Evolutionary conservation across 2,113 vertebrate genomes (phyloP).

Genomic region (Danionella cerebrum): DNA sequence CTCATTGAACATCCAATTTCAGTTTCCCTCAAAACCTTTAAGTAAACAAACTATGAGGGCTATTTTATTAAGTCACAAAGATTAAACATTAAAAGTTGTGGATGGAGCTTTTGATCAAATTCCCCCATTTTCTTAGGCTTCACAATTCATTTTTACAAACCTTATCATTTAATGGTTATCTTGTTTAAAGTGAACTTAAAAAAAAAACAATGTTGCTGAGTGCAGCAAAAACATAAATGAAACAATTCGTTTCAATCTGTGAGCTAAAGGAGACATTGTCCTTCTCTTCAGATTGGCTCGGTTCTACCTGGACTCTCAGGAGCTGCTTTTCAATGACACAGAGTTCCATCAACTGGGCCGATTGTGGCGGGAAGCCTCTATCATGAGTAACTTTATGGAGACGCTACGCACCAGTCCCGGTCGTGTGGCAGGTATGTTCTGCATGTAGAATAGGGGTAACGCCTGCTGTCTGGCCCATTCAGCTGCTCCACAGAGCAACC

Average conservation of each 20-base stretch:
- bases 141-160: too few relatives aligned
- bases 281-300: conserved; percentile 71
- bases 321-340: conserved; percentile 68
- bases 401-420: conserved; percentile 74
- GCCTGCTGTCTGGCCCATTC: background rate
- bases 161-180: too few relatives aligned
- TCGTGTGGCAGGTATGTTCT: conserved; percentile 75
- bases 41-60: too few relatives aligned
- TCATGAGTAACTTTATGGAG: conserved; percentile 81
- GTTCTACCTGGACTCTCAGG: conserved; percentile 78
- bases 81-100: too few relatives aligned
- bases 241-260: background rate
- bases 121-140: too few relatives aligned
- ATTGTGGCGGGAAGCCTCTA: conserved; percentile 76
- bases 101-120: too few relatives aligned
- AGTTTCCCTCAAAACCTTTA: too few relatives aligned
- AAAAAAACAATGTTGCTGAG: too few relatives aligned
- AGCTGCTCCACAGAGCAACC: background rate
- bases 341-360: conserved; percentile 67
- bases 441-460: background rate
- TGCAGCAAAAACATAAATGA: too few relatives aligned
- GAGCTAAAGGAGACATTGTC: background rate
- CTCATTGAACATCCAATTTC: too few relatives aligned
- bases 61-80: too few relatives aligned
- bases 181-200: too few relatives aligned